Conservation (phyloP, 2,113 vertebrate species). For the Neofelis nebulosa region DNA sequence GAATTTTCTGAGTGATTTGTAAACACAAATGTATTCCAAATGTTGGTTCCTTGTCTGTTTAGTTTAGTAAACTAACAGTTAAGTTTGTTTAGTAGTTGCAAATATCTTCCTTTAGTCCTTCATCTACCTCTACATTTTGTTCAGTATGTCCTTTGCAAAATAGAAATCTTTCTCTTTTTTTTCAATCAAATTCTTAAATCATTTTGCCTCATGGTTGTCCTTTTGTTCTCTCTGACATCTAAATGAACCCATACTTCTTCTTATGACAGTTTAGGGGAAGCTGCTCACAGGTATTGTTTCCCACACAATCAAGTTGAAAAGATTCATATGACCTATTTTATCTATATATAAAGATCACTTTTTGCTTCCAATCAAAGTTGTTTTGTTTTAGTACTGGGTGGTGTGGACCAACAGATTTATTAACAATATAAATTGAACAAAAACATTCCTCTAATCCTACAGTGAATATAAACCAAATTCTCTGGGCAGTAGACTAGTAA, state of each 20-base stretch:
- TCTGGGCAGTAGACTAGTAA: not conserved
- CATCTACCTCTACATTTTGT: not conserved
- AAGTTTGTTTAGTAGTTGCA: not conserved
- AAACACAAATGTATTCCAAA: not conserved
- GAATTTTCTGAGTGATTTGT: not conserved
- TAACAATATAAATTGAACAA: not conserved
- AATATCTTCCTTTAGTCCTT: not conserved
- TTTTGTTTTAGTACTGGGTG: not conserved
- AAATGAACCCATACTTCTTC: not conserved
- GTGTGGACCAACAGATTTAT: not conserved
- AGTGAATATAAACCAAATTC: not conserved
- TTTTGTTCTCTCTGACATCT: not conserved
- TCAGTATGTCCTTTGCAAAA: constrained; percentile 10
- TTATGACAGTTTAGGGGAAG: not conserved
- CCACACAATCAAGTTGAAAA: not conserved
- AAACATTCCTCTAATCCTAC: not conserved
- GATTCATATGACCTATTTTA: not conserved
- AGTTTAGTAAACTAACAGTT: no score
- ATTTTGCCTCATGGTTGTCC: not conserved
- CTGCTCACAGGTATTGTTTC: not conserved
- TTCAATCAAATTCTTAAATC: not conserved
- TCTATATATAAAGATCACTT: not conserved
- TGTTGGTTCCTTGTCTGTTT: not conserved
- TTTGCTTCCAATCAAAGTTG: not conserved
- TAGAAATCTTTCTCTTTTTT: not conserved